These are phyloP conservation scores for Ciona savignyi DNA, from an alignment of 23 tunicate genomes.

Conservation along the genomic window DNA sequence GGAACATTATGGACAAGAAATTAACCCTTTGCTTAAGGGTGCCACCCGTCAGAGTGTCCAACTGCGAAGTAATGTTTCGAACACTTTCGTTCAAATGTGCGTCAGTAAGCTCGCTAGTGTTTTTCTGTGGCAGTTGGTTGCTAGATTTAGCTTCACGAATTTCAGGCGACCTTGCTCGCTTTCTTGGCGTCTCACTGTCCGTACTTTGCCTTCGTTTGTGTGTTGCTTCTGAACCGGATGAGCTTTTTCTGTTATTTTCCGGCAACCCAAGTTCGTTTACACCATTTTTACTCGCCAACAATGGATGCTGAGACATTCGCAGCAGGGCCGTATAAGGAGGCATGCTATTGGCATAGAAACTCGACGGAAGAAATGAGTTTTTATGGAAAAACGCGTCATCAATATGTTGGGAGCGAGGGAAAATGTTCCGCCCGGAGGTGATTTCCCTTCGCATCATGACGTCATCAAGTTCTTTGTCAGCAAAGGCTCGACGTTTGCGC, in stretches of 20 bases:
- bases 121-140: too few species aligned
- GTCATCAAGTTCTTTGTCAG: constrained; percentile 68
- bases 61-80: neutral
- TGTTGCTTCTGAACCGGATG: neutral
- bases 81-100: too few species aligned
- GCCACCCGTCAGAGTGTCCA: neutral
- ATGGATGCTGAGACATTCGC: neutral
- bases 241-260: neutral
- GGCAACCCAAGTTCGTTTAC: neutral
- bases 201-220: neutral
- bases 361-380: neutral
- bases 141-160: too few species aligned
- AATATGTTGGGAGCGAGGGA: neutral
- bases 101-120: too few species aligned
- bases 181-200: neutral
- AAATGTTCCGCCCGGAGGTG: neutral
- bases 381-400: neutral
- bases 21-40: neutral
- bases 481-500: constrained; percentile 80
- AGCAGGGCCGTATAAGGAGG: neutral
- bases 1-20: neutral
- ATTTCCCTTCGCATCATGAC: constrained; percentile 45
- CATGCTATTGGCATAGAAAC: neutral
- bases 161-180: neutral
- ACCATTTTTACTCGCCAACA: neutral